A percentile compares a stretch with the other conserved stretches of the same genome.
Evolutionary conservation across 2,888 invertebrate species (phyloP).

Genomic region (Kryphioiulus occultus): DNA sequence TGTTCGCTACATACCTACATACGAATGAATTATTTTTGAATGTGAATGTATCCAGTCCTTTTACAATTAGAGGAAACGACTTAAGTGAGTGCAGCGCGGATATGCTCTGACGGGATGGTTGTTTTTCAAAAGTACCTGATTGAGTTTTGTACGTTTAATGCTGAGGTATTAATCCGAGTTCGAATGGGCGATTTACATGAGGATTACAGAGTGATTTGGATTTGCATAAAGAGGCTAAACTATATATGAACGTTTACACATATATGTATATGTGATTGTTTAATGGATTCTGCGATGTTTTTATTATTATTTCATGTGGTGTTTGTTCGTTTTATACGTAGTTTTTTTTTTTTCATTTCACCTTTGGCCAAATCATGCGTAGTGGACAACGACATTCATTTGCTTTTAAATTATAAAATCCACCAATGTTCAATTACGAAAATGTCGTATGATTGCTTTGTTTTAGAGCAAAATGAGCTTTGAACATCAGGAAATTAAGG

Average conservation of each 20-base stretch:
- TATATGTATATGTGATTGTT: constrained; percentile 45
- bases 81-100: background rate
- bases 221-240: constrained; percentile 46
- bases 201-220: constrained; percentile 9
- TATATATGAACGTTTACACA: constrained; percentile 34
- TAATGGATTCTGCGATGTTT: constrained; percentile 25
- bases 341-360: background rate
- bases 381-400: background rate
- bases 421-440: background rate
- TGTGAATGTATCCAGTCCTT: background rate
- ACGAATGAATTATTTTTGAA: background rate
- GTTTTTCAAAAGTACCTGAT: constrained; percentile 42
- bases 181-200: background rate
- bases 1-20: background rate
- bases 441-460: background rate
- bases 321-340: constrained; percentile 32
- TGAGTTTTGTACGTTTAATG: background rate
- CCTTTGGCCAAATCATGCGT: background rate
- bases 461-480: background rate
- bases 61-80: background rate
- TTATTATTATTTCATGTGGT: constrained; percentile 19
- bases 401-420: background rate
- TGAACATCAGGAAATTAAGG: too few species aligned
- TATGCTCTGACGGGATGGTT: background rate
- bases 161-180: background rate